These are phyloP conservation scores for Crepidodera aurea DNA, from an alignment of 2,888 invertebrate species.

Conservation along the genomic window DNA sequence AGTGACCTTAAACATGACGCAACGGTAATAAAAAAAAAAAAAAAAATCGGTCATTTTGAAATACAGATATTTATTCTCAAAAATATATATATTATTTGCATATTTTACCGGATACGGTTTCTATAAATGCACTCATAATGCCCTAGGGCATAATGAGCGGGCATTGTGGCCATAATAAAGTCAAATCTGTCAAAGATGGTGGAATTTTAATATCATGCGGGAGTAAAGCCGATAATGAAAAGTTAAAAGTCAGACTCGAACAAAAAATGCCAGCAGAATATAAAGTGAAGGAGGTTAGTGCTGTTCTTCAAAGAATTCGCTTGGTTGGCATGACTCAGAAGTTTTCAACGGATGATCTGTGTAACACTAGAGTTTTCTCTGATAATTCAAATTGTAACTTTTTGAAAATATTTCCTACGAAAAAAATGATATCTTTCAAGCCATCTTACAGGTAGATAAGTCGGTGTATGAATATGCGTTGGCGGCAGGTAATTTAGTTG, in stretches of 20 bases:
- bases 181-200: conserved; percentile 7
- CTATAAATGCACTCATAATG: no score
- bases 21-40: no score
- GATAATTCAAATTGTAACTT: conserved; percentile 11
- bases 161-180: no score
- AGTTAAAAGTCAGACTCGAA: not conserved
- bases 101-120: no score
- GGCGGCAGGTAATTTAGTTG: conserved; percentile 12
- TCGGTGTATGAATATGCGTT: conserved; percentile 3
- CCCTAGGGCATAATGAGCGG: no score
- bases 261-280: conserved; percentile 1
- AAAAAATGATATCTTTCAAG: conserved; percentile 15
- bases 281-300: not conserved
- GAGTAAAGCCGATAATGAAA: conserved; percentile 3
- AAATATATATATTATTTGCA: no score
- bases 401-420: conserved; percentile 17
- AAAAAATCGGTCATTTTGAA: no score
- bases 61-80: no score
- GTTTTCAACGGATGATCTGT: not conserved
- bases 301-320: not conserved
- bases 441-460: conserved; percentile 24
- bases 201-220: not conserved
- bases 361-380: not conserved
- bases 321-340: conserved; percentile 3
- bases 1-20: no score